Conservation (phyloP, 2,888 invertebrate genomes). For the Brachyopa scutellaris region DNA sequence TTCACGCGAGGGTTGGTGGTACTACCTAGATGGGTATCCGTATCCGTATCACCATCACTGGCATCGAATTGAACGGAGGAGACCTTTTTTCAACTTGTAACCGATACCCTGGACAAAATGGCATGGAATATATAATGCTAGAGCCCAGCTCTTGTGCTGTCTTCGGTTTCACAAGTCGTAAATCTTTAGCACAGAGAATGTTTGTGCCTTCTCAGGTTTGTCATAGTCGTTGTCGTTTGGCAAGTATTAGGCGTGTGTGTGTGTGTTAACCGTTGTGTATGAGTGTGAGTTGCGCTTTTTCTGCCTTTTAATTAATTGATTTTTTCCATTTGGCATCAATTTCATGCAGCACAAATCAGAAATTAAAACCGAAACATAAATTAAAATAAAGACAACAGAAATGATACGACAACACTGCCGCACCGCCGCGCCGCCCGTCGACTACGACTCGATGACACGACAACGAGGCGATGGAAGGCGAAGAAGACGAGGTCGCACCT, state of each 20-base stretch:
- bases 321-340: constrained; percentile 71
- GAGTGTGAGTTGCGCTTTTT: constrained; percentile 47
- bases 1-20: constrained; percentile 45
- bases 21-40: constrained; percentile 35
- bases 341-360: constrained; percentile 73
- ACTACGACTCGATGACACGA: not conserved
- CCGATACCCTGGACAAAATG: constrained; percentile 68
- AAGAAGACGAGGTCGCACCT: constrained; percentile 69
- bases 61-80: constrained; percentile 35
- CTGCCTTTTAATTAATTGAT: constrained; percentile 71
- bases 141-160: constrained; percentile 41
- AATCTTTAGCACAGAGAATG: constrained; percentile 67
- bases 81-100: constrained; percentile 60
- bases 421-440: not conserved
- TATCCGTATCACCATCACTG: constrained; percentile 56
- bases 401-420: constrained; percentile 21
- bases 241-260: constrained; percentile 42
- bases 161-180: constrained; percentile 71
- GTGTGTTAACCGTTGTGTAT: not conserved
- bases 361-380: constrained; percentile 72
- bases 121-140: constrained; percentile 64
- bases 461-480: constrained; percentile 7
- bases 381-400: constrained; percentile 68
- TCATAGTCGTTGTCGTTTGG: constrained; percentile 18
- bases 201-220: constrained; percentile 63